Evolutionary conservation across 2,113 vertebrate species (phyloP), one percentile per base, ranked within the genome.

Genomic region (Trinectes maculatus): DNA sequence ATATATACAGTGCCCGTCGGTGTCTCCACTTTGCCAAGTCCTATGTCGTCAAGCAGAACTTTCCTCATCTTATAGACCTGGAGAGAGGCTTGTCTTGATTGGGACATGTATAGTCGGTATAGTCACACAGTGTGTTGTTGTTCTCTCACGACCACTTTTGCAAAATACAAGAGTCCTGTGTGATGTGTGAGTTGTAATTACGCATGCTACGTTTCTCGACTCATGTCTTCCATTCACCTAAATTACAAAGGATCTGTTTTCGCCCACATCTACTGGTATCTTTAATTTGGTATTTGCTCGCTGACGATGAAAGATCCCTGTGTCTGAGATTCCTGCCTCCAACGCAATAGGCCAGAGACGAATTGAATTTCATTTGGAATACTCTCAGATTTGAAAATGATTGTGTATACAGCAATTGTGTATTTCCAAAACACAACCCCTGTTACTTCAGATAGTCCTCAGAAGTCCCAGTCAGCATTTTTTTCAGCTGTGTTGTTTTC

Each of bases 31-130:
- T 51, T 1, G 15, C 26, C 47, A 13, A 8, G 4, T 16, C 15
- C 1, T n/a, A n/a, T 15, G 25, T n/a, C n/a, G n/a, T n/a, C n/a
- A 73, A 82, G 54, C 40, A 2, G 12, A 18, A 61, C 40, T 22
- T 71, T 13, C 29, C 21, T 77, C 48, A 58, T 58, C 40, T 69
- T 16, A 36, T 48, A 37, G 13, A 55, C 62, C 16, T 39, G 39
- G 42, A 62, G 49, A 71, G 62, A 63, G 60, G 49, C 57, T 55
- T n/a, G 75, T 81, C 68, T 77, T 79, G 63, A 15, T 65, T 16
- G 72, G 39, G 71, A 19, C n/a, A n/a, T n/a, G n/a, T n/a, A n/a
- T n/a, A n/a, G n/a, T n/a, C n/a, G n/a, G n/a, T n/a, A n/a, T n/a
- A n/a, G n/a, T n/a, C n/a, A n/a, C n/a, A n/a, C n/a, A n/a, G n/a